Percentiles rank a stretch among this genome's conserved stretches.
phyloP scores from a whole-genome alignment of 2,797 vertebrate genomes.

The Sebastes matsubarae region DNA sequence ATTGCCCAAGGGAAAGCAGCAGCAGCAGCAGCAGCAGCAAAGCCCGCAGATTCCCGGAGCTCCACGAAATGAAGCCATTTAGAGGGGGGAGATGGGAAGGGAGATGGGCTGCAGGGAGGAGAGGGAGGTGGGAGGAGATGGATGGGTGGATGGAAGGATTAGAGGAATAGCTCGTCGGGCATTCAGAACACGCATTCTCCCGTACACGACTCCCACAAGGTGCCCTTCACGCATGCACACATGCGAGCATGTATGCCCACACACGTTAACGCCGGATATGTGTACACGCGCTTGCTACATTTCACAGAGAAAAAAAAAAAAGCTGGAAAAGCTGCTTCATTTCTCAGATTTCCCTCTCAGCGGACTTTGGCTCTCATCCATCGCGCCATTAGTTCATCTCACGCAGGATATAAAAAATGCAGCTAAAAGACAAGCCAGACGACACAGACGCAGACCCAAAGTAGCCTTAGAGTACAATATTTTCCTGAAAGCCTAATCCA shows the following conservation, averaged over 20 bases:
- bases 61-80: constrained; percentile 74
- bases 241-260: constrained; percentile 17
- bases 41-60: constrained; percentile 60
- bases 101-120: constrained; percentile 62
- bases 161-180: constrained; percentile 67
- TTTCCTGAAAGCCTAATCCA: neutral
- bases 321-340: constrained; percentile 24
- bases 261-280: neutral
- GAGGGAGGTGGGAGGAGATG: constrained; percentile 60
- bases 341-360: constrained; percentile 21
- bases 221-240: constrained; percentile 73
- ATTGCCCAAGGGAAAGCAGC: constrained; percentile 40
- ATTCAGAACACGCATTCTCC: constrained; percentile 73
- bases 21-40: constrained; percentile 39
- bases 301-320: neutral
- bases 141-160: constrained; percentile 72
- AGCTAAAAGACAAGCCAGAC: constrained; percentile 9
- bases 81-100: constrained; percentile 45
- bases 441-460: neutral
- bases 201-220: constrained; percentile 65
- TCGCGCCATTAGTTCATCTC: constrained; percentile 25
- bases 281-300: neutral
- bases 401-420: constrained; percentile 22
- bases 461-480: neutral
- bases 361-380: constrained; percentile 33